Evolutionary conservation across 2,113 vertebrate species (phyloP), one percentile per base, ranked within the genome.

Genomic region (Regulus satrapa): DNA sequence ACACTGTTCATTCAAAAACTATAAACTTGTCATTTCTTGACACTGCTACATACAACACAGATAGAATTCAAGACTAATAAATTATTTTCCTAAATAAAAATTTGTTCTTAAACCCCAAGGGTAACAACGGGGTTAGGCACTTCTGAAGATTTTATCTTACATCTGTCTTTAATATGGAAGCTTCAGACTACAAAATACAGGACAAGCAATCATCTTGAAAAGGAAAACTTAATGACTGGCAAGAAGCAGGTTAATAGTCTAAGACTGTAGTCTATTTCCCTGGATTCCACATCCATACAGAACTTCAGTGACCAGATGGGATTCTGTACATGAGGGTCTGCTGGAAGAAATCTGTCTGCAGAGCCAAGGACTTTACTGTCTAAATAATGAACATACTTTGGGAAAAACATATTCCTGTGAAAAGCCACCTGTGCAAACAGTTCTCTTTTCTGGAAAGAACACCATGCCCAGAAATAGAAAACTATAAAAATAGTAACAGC

Each of bases 81-180:
- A 64, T 82, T 79, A 1, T 58, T 66, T 77, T 85, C 72, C 48
- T 80, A 92, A 62, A 90, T 85, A 95, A 93, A 96, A 85, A 83
- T 48, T 83, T 77, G 51, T 94, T 95, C 93, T 95, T 93, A 96
- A 96, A 88, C 79, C 88, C 90, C 68, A 67, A 32, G 75, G 76
- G 7, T 74, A 94, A 55, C 80, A 86, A 92, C 75, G 83, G 92
- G 85, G 88, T 92, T 96, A 96, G 95, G 95, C 94, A 96, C 95
- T 97, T 96, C 68, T 81, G 85, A 94, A 83, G 63, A 69, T 88
- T 95, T 92, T 72, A 46, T 66, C 68, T 77, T 79, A 26, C 6
- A 81, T 67, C 73, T 59, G 10, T 79, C 75, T 84, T 83, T 75
- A 94, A 74, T 85, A 93, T 52, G 48, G 76, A 90, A 93, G 40